phyloP scores from a whole-genome alignment of 2,888 invertebrate genomes.

The Parelbella ahira region DNA sequence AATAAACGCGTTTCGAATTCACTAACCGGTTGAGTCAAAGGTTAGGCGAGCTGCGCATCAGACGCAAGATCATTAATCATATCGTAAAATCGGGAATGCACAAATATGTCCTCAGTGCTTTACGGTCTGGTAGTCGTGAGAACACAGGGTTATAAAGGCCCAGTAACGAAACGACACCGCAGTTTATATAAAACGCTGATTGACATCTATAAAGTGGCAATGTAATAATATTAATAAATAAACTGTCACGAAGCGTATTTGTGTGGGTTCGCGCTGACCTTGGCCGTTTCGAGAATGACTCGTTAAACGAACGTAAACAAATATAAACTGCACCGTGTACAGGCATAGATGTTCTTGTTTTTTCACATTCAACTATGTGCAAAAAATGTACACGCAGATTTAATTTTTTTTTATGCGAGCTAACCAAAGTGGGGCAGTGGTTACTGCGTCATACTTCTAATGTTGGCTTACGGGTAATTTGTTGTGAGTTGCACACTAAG shows the following conservation, averaged over 20 bases:
- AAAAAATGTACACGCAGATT: constrained; percentile 16
- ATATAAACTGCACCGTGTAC: constrained; percentile 14
- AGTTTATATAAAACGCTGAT: constrained; percentile 23
- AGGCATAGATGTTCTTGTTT: constrained; percentile 6
- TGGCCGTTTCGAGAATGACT: constrained; percentile 22
- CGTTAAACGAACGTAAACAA: constrained; percentile 21
- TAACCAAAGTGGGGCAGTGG: constrained; percentile 7
- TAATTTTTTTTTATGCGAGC: constrained; percentile 6
- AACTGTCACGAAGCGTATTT: constrained; percentile 18
- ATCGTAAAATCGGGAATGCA: constrained; percentile 18
- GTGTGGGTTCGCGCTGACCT: constrained; percentile 20
- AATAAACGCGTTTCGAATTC: constrained; percentile 7
- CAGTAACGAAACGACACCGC: constrained; percentile 19
- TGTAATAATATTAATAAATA: constrained; percentile 22
- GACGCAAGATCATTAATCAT: constrained; percentile 21
- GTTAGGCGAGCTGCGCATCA: constrained; percentile 8
- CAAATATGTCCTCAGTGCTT: constrained; percentile 19
- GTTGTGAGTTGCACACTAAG: no score
- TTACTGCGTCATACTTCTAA: no score
- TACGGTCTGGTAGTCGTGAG: constrained; percentile 19
- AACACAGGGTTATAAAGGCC: constrained; percentile 17
- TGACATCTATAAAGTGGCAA: constrained; percentile 15
- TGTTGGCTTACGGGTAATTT: no score
- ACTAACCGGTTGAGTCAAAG: constrained; percentile 12
- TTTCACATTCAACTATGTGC: not conserved